Base-by-base conservation (phyloP, 2,797 vertebrate species). In the Microchirus variegatus region DNA sequence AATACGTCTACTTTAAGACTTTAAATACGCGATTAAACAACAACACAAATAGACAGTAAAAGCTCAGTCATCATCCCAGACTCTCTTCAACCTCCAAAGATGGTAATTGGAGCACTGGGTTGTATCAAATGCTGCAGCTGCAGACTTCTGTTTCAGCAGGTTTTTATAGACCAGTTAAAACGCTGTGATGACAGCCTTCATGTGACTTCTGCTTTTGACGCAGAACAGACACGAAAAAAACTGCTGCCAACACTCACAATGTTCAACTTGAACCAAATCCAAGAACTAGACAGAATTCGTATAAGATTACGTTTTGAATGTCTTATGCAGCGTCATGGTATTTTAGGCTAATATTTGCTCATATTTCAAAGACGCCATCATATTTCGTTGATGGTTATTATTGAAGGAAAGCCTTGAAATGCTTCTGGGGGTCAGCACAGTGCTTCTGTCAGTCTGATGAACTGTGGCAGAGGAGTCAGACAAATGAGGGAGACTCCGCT, bases 371-470 rank as follows among this genome's bases (percentile, higher is more conserved):
- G 31, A n/a, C n/a, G n/a, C n/a, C n/a, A n/a, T n/a, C n/a, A n/a
- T n/a, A n/a, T n/a, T n/a, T n/a, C n/a, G n/a, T n/a, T n/a, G n/a
- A n/a, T 56, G 18, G 52, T 13, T 63, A 73, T 70, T 77, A 52
- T 49, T 43, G 54, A 54, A 53, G 51, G 64, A 70, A 78, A 57
- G 62, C 55, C 69, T 64, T 31, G 57, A 72, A 78, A 83, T 70
- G 70, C 71, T 68, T 67, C 63, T 55, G 63, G 69, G 69, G 82
- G 81, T 90, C 81, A 78, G 63, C 53, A 50, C 51, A 63, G 73
- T 1, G 43, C 57, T 43, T 55, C 75, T 74, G 82, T 86, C 85
- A 78, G 76, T 54, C 70, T 73, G 75, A 84, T 83, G 75, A 81
- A 71, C 73, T 40, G 61, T 74, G 75, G 64, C 77, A 82, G 76